Evolutionary conservation across 2,797 vertebrate species (phyloP).

Genomic region (Microchirus variegatus): DNA sequence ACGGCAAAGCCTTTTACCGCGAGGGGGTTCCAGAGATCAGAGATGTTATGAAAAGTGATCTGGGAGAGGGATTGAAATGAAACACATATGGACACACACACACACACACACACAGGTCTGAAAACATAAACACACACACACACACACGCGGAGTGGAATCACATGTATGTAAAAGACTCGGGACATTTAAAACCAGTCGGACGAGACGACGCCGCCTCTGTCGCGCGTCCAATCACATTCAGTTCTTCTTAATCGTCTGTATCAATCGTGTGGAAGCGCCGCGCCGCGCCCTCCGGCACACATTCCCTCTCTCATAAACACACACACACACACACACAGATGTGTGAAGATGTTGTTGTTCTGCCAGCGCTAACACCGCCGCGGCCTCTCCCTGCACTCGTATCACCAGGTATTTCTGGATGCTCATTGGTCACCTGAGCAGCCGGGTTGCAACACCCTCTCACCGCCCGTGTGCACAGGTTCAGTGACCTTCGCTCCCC

Average conservation of each 20-base stretch:
- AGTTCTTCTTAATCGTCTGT: conserved; percentile 39
- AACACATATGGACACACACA: background rate
- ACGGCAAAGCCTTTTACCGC: conserved; percentile 22
- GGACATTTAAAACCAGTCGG: conserved; percentile 40
- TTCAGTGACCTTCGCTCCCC: conserved; percentile 55
- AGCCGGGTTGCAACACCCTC: conserved; percentile 46
- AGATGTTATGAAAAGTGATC: conserved; percentile 58
- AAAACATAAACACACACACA: conserved; percentile 29
- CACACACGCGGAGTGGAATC: too few relatives aligned
- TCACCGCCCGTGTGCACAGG: too few relatives aligned
- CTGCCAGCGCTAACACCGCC: conserved; percentile 12
- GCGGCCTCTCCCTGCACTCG: conserved; percentile 27
- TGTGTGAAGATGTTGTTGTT: conserved; percentile 51
- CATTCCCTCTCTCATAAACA: conserved; percentile 27
- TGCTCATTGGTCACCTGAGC: conserved; percentile 64
- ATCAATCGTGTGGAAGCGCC: conserved; percentile 42
- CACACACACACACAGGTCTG: conserved; percentile 13
- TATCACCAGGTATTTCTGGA: conserved; percentile 54
- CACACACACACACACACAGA: conserved; percentile 32
- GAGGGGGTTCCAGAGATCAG: conserved; percentile 36
- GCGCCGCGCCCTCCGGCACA: conserved; percentile 50
- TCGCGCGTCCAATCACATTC: conserved; percentile 27
- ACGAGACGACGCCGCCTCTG: background rate
- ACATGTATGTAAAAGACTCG: conserved; percentile 21
- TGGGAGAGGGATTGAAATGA: background rate